A percentile compares a stretch with the other conserved stretches of the same genome.
phyloP scores from a whole-genome alignment of 2,888 invertebrate species.

The Meta bourneti region DNA sequence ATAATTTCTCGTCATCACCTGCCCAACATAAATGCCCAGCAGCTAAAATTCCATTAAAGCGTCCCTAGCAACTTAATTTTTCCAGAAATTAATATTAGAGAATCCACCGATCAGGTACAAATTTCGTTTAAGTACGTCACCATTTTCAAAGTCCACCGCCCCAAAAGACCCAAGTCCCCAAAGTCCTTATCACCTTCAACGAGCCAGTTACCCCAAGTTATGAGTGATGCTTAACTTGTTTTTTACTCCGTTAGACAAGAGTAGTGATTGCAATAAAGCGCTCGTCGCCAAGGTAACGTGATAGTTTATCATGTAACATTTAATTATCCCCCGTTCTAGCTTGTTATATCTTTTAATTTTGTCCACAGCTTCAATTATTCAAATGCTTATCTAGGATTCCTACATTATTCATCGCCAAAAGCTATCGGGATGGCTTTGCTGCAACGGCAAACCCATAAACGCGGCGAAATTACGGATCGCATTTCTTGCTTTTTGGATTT shows the following conservation, averaged over 20 bases:
- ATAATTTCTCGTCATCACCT: no score
- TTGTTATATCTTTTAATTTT: slow-evolving; percentile 68
- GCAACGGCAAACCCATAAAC: slow-evolving; percentile 24
- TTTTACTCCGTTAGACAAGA: slow-evolving; percentile 36
- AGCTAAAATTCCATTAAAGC: no score
- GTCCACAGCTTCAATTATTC: slow-evolving; percentile 68
- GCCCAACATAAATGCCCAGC: no score
- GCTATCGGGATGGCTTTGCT: background rate
- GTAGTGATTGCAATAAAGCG: slow-evolving; percentile 48
- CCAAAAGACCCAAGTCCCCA: slow-evolving; percentile 24
- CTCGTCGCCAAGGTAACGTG: slow-evolving; percentile 45
- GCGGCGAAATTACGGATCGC: slow-evolving; percentile 8
- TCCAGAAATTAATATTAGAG: no score
- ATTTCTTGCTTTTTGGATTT: background rate
- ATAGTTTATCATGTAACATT: slow-evolving; percentile 72
- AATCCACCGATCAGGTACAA: no score
- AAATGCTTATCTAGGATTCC: slow-evolving; percentile 53
- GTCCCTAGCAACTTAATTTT: no score
- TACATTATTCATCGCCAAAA: slow-evolving; percentile 55
- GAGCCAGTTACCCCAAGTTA: slow-evolving; percentile 3
- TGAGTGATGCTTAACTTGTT: slow-evolving; percentile 3
- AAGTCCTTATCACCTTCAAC: slow-evolving; percentile 40
- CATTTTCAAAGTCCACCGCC: background rate
- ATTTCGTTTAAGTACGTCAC: no score
- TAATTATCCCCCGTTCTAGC: slow-evolving; percentile 56